Evolutionary conservation across 2,113 vertebrate species (phyloP).

Genomic region (Pomatostomus ruficeps): DNA sequence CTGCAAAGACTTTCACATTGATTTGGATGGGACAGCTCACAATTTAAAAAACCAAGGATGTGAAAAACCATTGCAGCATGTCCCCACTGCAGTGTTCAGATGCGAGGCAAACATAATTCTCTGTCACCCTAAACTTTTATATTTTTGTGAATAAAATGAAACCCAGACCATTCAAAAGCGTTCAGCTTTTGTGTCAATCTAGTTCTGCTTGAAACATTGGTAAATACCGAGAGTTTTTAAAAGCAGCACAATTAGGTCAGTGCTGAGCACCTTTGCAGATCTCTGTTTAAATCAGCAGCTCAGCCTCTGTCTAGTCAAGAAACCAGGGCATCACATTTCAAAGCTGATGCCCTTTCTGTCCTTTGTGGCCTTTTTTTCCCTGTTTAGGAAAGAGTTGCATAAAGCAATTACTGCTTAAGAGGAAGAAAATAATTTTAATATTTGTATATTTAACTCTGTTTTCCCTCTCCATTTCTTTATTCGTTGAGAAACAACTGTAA

Average conservation of each 20-base stretch:
- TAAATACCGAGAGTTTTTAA: neutral
- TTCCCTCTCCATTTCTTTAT: neutral
- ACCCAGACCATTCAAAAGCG: neutral
- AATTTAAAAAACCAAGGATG: neutral
- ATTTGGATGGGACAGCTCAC: neutral
- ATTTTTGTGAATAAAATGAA: neutral
- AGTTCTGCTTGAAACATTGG: neutral
- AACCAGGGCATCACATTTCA: neutral
- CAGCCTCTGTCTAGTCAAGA: neutral
- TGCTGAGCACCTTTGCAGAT: neutral
- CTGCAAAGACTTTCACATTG: neutral
- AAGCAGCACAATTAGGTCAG: neutral
- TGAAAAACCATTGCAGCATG: neutral
- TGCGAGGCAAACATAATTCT: neutral
- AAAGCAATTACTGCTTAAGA: neutral
- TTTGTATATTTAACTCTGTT: neutral
- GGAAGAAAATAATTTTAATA: neutral
- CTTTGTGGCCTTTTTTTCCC: neutral
- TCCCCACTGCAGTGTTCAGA: neutral
- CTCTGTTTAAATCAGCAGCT: neutral
- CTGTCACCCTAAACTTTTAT: neutral
- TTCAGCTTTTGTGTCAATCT: neutral
- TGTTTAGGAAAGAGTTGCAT: neutral
- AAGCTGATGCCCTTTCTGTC: neutral
- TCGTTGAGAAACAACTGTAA: slow-evolving; percentile 20